Base-by-base conservation (phyloP, 2,888 invertebrate species). In the Pemphredon lugubris region DNA sequence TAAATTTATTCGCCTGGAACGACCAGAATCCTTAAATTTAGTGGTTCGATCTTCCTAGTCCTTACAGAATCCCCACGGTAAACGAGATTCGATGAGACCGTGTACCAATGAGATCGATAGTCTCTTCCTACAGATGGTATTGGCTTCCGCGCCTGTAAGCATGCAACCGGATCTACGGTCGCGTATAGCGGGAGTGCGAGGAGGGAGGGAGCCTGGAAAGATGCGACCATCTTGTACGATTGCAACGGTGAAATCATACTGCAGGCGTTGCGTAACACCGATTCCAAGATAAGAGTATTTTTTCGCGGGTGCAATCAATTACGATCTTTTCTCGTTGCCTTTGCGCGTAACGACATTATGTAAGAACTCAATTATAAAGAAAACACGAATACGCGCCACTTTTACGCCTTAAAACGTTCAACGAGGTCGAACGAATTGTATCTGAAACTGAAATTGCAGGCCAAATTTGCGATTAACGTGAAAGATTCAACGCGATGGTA, bases 21-120 rank as follows among this genome's bases (percentile, higher is more conserved):
- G 73, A 67, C 65, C 76, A 63, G 79, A 83, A 82, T 79, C 83
- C 83, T 78, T 55, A 73, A 81, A 83, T 81, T 83, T 77, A 77
- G 75, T 74, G 75, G 74, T 65, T 77, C 72, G 81, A 83, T 83
- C 78, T 74, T 68, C 58, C 59, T 45, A 68, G 66, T 67, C 77
- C 77, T 80, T 69, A 72, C 72, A 72, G 77, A 77, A 81, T 79
- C 78, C 79, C 59, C 73, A 57, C 65, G 66, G 75, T 80, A 81
- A 83, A 81, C 83, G 83, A 82, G 77, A 80, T 83, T 83, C 81
- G 83, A 83, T 78, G 83, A 77, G 79, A 80, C 70, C 79, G 66
- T 73, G 80, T 83, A 77, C 75, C 77, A 76, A 75, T 68, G 76
- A 79, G 78, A 77, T 77, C 69, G 79, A 82, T 79, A 79, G 79